These are phyloP conservation scores for Sphaerophoria rueppellii DNA, from an alignment of 2,888 invertebrate genomes.

Conservation along the genomic window DNA sequence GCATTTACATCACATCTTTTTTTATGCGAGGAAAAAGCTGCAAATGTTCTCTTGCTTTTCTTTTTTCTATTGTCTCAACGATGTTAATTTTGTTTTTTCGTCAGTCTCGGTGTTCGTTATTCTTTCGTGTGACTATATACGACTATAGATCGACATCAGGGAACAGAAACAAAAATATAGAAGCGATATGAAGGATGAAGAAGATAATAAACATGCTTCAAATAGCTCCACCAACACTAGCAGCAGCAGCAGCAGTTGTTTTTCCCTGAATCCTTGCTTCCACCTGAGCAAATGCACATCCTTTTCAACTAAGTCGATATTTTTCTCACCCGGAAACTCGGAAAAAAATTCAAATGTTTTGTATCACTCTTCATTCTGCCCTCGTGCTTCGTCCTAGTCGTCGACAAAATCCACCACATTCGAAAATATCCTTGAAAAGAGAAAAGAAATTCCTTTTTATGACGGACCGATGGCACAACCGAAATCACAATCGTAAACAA, in stretches of 20 bases:
- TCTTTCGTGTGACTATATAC: slow-evolving; percentile 11
- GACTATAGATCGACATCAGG: slow-evolving; percentile 42
- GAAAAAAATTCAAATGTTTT: slow-evolving; percentile 51
- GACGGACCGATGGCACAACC: slow-evolving; percentile 74
- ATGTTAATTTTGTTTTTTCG: slow-evolving; percentile 15
- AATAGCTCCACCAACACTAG: slow-evolving; percentile 47
- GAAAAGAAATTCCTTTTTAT: slow-evolving; percentile 71
- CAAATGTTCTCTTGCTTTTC: neutral
- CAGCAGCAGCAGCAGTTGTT: slow-evolving; percentile 43
- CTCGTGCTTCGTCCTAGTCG: neutral
- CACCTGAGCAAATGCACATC: slow-evolving; percentile 72
- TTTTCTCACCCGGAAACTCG: slow-evolving; percentile 29
- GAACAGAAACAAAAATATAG: neutral
- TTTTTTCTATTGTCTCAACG: slow-evolving; percentile 52
- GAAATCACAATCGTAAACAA: slow-evolving; percentile 74
- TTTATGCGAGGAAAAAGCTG: slow-evolving; percentile 55
- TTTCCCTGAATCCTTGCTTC: slow-evolving; percentile 55
- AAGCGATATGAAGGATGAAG: slow-evolving; percentile 5
- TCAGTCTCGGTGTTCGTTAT: slow-evolving; percentile 3
- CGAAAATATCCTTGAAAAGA: neutral
- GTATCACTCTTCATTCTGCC: neutral
- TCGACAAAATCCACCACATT: neutral
- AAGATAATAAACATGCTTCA: slow-evolving; percentile 68
- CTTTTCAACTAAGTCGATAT: slow-evolving; percentile 55
- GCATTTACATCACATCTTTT: slow-evolving; percentile 71